Conservation (phyloP, 2,113 vertebrate genomes). For the Agapornis roseicollis region DNA sequence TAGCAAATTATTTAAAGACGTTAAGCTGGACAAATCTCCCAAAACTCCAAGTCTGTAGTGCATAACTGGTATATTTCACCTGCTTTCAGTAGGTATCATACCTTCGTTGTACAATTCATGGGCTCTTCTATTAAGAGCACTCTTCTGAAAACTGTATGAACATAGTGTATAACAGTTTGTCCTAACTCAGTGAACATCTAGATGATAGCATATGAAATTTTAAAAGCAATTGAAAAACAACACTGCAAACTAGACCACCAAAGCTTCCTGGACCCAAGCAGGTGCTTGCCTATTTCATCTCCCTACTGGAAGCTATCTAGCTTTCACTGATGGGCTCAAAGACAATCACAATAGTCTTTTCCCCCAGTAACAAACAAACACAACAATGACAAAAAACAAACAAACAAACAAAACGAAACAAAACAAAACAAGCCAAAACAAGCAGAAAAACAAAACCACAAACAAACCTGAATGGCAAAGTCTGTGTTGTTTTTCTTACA, state of each 20-base stretch:
- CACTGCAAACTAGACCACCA: background rate
- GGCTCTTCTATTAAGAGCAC: background rate
- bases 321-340: background rate
- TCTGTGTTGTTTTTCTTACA: background rate
- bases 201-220: background rate
- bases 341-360: background rate
- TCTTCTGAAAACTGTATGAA: background rate
- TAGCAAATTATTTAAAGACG: constrained; percentile 20
- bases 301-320: background rate
- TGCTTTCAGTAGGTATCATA: background rate
- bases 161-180: background rate
- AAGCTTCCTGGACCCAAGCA: background rate
- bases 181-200: background rate
- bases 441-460: background rate
- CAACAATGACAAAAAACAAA: background rate
- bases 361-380: background rate
- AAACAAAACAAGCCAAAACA: too few species aligned
- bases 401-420: background rate
- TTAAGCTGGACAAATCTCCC: constrained; percentile 35
- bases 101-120: background rate
- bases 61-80: background rate
- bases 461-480: background rate
- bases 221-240: background rate
- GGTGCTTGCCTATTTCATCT: background rate
- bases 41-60: background rate